Percentiles rank a stretch among this genome's conserved stretches.
Evolutionary conservation across 2,797 vertebrate genomes (phyloP).

Genomic region (Enteromius fasciolatus): DNA sequence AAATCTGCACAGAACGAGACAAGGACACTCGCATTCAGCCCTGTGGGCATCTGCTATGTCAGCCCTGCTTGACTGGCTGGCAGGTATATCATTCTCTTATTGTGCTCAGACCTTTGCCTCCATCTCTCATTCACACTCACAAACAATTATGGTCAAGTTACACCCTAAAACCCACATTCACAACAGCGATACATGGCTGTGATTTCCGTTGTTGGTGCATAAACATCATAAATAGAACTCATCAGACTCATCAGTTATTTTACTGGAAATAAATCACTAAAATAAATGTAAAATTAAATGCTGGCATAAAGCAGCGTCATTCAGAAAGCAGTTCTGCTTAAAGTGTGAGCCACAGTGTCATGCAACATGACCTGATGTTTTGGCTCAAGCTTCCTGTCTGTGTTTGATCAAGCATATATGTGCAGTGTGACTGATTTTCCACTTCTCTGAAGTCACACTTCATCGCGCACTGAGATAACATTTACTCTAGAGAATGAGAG

Average conservation of each 20-base stretch:
- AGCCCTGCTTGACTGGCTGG: constrained; percentile 82
- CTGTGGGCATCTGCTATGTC: constrained; percentile 88
- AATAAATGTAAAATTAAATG: background rate
- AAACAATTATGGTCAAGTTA: background rate
- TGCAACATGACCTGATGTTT: constrained; percentile 37
- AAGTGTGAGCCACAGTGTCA: background rate
- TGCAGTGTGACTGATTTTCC: constrained; percentile 47
- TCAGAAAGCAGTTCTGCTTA: background rate
- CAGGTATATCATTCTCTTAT: constrained; percentile 74
- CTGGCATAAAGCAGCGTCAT: background rate
- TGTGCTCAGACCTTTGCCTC: background rate
- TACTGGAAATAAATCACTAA: background rate
- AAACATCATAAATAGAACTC: background rate
- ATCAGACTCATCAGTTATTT: background rate
- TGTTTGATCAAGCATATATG: constrained; percentile 50
- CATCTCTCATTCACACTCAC: background rate
- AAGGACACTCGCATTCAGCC: constrained; percentile 85
- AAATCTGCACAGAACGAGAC: constrained; percentile 87
- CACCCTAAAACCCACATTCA: constrained; percentile 18
- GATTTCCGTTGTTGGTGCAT: background rate
- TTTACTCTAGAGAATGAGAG: constrained; percentile 10
- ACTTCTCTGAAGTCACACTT: constrained; percentile 46
- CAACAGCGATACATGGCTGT: background rate
- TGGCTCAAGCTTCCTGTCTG: constrained; percentile 68
- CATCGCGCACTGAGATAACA: constrained; percentile 18